Evolutionary conservation across 2,888 invertebrate species (phyloP).

Genomic region (Calliphora vomitoria): DNA sequence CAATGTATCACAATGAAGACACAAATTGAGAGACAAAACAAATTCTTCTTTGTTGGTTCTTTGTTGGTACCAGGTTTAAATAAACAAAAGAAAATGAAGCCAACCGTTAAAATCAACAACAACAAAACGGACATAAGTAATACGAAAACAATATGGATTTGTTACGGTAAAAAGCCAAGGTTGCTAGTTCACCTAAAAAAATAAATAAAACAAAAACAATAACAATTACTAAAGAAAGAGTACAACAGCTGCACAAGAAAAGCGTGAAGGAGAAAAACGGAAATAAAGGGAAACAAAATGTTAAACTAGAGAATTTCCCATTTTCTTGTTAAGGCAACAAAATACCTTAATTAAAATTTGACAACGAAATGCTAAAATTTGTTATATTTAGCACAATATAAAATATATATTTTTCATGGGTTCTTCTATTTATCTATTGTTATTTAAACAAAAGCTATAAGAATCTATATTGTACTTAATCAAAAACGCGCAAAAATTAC

Average conservation of each 20-base stretch:
- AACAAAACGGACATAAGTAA: neutral
- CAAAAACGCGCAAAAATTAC: neutral
- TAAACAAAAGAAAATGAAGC: constrained; percentile 33
- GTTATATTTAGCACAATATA: too few species aligned
- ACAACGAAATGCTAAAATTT: neutral
- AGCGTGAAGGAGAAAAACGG: neutral
- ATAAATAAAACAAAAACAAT: neutral
- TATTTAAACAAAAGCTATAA: neutral
- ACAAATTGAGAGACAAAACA: neutral
- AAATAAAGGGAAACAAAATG: constrained; percentile 39
- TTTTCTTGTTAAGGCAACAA: neutral
- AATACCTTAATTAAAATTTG: neutral
- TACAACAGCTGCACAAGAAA: neutral
- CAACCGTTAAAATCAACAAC: constrained; percentile 19
- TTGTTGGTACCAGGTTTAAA: neutral
- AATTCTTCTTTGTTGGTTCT: neutral
- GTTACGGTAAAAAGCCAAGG: constrained; percentile 35
- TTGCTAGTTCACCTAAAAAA: neutral
- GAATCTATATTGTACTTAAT: neutral
- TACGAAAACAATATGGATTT: constrained; percentile 36
- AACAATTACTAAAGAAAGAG: neutral
- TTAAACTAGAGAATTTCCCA: constrained; percentile 44
- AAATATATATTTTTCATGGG: neutral
- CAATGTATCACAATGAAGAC: neutral
- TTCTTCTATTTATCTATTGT: neutral